These are phyloP conservation scores for Lycorma delicatula DNA, from an alignment of 1,140 invertebrate genomes.

Conservation along the genomic window DNA sequence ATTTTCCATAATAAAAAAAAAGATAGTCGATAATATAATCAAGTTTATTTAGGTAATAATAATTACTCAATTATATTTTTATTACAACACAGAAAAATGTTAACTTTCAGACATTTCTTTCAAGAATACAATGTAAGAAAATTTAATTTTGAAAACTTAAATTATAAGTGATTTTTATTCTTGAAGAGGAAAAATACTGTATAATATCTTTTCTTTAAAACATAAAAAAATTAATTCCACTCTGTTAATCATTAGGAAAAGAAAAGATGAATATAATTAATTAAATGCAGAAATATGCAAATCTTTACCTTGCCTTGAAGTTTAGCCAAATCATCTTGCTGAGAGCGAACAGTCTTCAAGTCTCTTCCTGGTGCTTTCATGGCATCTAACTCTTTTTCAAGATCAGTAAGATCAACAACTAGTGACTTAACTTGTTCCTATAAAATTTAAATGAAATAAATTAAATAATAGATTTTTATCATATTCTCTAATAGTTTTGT, in stretches of 20 bases:
- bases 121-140: no score
- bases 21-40: no score
- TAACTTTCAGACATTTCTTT: no score
- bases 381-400: conserved; percentile 76
- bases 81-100: no score
- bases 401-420: conserved; percentile 59
- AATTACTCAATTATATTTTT: no score
- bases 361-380: conserved; percentile 81
- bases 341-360: conserved; percentile 70
- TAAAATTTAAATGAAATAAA: conserved; percentile 18
- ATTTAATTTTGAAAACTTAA: no score
- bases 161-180: no score
- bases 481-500: no score
- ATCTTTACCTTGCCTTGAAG: conserved; percentile 56
- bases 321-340: conserved; percentile 68
- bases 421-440: conserved; percentile 71
- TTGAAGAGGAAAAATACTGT: neutral
- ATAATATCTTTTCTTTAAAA: neutral
- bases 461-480: conserved; percentile 1
- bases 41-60: no score
- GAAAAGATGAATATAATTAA: neutral
- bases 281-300: neutral
- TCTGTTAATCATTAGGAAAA: neutral
- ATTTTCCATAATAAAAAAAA: no score
- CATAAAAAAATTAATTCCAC: neutral